Conservation (phyloP, 2,113 vertebrate genomes). For the Morone saxatilis region DNA sequence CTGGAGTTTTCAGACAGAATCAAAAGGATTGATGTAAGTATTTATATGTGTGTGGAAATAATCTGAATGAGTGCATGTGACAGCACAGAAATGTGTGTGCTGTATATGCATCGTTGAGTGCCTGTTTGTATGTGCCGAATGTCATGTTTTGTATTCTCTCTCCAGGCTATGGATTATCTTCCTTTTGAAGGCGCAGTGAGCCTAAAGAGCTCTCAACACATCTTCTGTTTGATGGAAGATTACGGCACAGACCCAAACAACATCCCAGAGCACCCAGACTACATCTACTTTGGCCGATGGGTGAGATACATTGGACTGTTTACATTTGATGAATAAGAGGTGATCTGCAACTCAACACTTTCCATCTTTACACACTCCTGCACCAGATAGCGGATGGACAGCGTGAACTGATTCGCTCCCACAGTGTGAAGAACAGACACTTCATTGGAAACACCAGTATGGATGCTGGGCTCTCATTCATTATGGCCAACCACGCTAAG, state of each 20-base stretch:
- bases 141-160: neutral
- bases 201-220: conserved; percentile 91
- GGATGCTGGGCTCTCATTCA: conserved; percentile 96
- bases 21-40: conserved; percentile 93
- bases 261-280: conserved; percentile 89
- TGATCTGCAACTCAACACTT: neutral
- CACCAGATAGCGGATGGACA: conserved; percentile 95
- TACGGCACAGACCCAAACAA: conserved; percentile 94
- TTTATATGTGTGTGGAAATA: neutral
- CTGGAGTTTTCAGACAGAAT: conserved; percentile 91
- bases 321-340: neutral
- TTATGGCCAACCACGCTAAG: conserved; percentile 97
- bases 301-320: conserved; percentile 80
- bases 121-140: neutral
- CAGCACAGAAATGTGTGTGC: neutral
- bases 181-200: conserved; percentile 94
- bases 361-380: neutral
- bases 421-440: conserved; percentile 97
- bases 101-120: neutral
- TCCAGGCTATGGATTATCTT: conserved; percentile 93
- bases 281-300: conserved; percentile 97
- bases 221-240: conserved; percentile 95
- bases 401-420: conserved; percentile 88
- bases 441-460: conserved; percentile 99
- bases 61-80: neutral